Percentiles rank a stretch among this genome's conserved stretches.
Evolutionary conservation across 2,113 vertebrate species (phyloP).

Genomic region (Platichthys flesus): DNA sequence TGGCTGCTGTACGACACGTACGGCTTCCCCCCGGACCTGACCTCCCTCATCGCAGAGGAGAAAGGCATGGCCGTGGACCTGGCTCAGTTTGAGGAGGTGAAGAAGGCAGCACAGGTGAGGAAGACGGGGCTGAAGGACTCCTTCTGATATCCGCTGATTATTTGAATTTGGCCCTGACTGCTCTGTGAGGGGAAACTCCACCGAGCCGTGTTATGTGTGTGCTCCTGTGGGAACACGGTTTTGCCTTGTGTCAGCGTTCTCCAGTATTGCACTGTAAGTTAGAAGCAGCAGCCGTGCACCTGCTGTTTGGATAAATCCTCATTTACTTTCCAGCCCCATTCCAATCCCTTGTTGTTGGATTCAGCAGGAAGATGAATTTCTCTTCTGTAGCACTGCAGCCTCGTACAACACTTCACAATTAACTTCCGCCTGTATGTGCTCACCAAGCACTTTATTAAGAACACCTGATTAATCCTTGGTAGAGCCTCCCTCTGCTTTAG

Average conservation of each 20-base stretch:
- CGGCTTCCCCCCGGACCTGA: slow-evolving; percentile 95
- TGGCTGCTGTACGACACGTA: slow-evolving; percentile 98
- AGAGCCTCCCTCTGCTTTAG: background rate
- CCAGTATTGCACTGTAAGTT: slow-evolving; percentile 39
- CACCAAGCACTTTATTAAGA: background rate
- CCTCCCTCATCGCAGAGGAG: slow-evolving; percentile 96
- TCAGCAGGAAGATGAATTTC: slow-evolving; percentile 20
- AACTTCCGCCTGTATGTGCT: background rate
- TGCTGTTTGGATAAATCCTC: slow-evolving; percentile 45
- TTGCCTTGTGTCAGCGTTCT: slow-evolving; percentile 40
- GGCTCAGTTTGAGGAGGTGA: slow-evolving; percentile 93
- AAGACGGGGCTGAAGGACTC: background rate
- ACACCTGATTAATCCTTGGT: background rate
- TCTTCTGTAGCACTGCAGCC: slow-evolving; percentile 6
- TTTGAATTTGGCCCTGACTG: background rate
- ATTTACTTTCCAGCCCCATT: slow-evolving; percentile 10
- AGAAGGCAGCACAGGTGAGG: slow-evolving; percentile 92
- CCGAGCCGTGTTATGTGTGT: slow-evolving; percentile 5
- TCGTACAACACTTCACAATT: background rate
- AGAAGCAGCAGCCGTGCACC: slow-evolving; percentile 34
- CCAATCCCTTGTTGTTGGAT: slow-evolving; percentile 32
- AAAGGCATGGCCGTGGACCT: slow-evolving; percentile 91
- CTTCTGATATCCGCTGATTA: background rate
- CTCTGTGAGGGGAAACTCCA: slow-evolving; percentile 6
- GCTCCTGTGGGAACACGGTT: slow-evolving; percentile 4